Evolutionary conservation across 2,888 invertebrate genomes (phyloP), one percentile per base, ranked within the genome.

Genomic region (Synergus umbraculus): DNA sequence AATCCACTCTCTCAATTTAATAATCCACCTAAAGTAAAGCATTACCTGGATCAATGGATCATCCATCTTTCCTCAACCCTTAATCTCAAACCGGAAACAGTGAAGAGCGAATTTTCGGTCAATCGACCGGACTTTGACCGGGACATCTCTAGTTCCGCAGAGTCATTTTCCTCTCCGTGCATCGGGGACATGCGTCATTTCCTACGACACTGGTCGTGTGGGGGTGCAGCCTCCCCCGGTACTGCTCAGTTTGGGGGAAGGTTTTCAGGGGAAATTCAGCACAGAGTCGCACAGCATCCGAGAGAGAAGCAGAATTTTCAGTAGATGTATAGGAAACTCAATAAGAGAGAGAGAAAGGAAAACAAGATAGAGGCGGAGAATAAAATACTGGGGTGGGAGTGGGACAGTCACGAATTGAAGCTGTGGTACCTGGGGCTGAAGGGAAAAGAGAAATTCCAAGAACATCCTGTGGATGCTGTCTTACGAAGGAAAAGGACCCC

Each of bases 131-230:
- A 73, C n/a, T 54, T 73, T 54, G 15, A 37, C n/a, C 41, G 49
- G 49, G 29, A 54, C 43, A 41, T 66, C 66, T 37, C 54, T 73
- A n/a, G n/a, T 67, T 67, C n/a, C n/a, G 37, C 54, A 73, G 73
- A 37, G 8, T 67, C 46, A 67, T 44, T 67, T 67, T 67, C 22
- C 10, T 22, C 18, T 67, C 54, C 54, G 29, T 73, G 73, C 73
- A 73, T 58, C 54, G 54, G 73, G 73, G 54, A 73, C 73, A 54
- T 73, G 73, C 73, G 73, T 73, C 73, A 73, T 73, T 49, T 37
- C 54, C 73, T 73, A 73, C 73, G 73, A 73, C 49, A 73, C 73
- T 73, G 73, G 15, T 37, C 4, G 37, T 73, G 73, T 54, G 73
- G 73, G 73, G 73, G 22, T 73, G 73, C 73, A 73, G 54, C 73